Evolutionary conservation across 2,113 vertebrate species (phyloP).

Genomic region (Pterocles gutturalis): DNA sequence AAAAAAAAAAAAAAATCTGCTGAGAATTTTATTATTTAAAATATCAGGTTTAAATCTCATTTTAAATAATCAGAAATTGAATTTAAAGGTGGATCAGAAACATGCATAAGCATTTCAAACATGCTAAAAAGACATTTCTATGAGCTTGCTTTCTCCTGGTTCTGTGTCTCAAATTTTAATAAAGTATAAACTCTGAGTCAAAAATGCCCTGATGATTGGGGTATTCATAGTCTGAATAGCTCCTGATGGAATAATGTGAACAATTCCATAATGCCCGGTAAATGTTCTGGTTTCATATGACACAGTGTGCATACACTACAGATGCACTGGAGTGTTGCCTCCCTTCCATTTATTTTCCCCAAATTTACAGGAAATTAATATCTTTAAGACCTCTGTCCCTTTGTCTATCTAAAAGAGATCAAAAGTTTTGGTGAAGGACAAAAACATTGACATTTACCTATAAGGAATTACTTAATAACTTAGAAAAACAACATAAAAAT

Average conservation of each 20-base stretch:
- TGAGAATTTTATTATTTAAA: background rate
- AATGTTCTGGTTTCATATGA: background rate
- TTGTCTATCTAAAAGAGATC: background rate
- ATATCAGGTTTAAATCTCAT: too few relatives aligned
- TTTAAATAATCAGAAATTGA: conserved; percentile 5
- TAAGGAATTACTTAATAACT: background rate
- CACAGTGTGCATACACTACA: background rate
- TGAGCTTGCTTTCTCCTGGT: background rate
- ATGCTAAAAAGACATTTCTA: background rate
- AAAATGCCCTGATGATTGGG: background rate
- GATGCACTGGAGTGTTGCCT: background rate
- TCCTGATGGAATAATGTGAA: background rate
- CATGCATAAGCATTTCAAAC: background rate
- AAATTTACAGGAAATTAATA: background rate
- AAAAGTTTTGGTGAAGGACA: background rate
- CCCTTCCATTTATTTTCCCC: background rate
- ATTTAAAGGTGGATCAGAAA: background rate
- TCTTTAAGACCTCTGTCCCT: background rate
- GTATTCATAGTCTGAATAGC: background rate
- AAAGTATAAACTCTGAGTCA: background rate
- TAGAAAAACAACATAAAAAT: background rate
- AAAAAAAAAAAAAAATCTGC: background rate
- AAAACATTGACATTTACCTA: background rate
- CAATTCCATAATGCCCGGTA: background rate
- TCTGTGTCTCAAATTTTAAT: background rate